phyloP scores from a whole-genome alignment of 2,797 vertebrate species.

The Ctenopoma kingsleyae region DNA sequence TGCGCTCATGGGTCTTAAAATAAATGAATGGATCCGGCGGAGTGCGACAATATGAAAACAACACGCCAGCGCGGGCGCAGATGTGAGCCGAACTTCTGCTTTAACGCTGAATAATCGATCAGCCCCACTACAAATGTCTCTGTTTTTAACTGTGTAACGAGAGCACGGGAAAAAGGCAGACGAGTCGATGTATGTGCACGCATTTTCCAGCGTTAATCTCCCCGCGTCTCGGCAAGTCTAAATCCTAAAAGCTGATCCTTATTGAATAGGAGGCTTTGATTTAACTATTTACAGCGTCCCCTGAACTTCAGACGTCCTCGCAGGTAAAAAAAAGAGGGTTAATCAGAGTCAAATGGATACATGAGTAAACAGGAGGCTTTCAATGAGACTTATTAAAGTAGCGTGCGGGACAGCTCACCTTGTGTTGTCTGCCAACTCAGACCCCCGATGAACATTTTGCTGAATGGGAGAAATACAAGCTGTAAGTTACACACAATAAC shows the following conservation, averaged over 20 bases:
- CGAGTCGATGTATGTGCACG: conserved; percentile 51
- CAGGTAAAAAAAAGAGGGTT: conserved; percentile 6
- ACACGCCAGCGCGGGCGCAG: conserved; percentile 22
- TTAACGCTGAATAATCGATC: conserved; percentile 30
- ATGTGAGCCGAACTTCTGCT: conserved; percentile 49
- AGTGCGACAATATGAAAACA: conserved; percentile 52
- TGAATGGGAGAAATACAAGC: conserved; percentile 85
- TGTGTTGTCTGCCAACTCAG: conserved; percentile 96
- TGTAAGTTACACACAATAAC: conserved; percentile 58
- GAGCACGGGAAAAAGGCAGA: conserved; percentile 32
- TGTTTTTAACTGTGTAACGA: conserved; percentile 22
- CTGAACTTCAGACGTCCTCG: conserved; percentile 44
- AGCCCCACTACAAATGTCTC: conserved; percentile 7
- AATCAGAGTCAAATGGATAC: background rate
- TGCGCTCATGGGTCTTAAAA: conserved; percentile 40
- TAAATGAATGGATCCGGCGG: conserved; percentile 64
- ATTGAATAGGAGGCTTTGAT: conserved; percentile 63
- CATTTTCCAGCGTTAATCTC: conserved; percentile 68
- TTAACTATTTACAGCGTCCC: conserved; percentile 54
- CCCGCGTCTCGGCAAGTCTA: conserved; percentile 61
- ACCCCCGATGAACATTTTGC: conserved; percentile 97
- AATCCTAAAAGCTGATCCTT: conserved; percentile 68
- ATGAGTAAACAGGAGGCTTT: conserved; percentile 38
- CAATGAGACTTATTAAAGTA: conserved; percentile 77
- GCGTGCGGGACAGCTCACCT: conserved; percentile 89